Evolutionary conservation across 2,888 invertebrate species (phyloP), one percentile per base, ranked within the genome.

Genomic region (Agrotis exclamationis): DNA sequence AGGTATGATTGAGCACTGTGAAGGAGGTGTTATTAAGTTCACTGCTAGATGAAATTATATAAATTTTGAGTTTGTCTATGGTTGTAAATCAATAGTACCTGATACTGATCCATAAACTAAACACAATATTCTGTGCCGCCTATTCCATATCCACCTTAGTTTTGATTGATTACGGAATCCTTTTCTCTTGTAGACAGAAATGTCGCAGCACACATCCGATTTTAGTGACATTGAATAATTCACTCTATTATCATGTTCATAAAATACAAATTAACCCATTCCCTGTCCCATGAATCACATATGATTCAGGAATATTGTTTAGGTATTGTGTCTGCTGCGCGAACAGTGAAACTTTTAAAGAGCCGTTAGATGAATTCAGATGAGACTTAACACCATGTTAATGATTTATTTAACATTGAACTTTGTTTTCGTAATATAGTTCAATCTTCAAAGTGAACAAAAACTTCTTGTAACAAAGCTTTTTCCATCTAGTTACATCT

Each of bases 1-100:
- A 72, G 96, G 96, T 0, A 88, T 96, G 79, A 95, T 96, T 56
- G 96, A 96, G 73, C 95, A 95, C 79, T 90, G 94, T 76, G 95
- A 95, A 9, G 93, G 89, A 0, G 93, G 94, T 3, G 90, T 96
- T 4, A 93, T 92, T 18, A 95, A 91, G 75, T 95, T 96, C 83
- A 96, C 96, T 28, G 95, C 95, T 51, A 94, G 91, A 83, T 95
- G 91, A 93, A 6, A 71, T 16, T 33, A 16, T 3, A 3, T 28
- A 2, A 14, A 54, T 18, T 14, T 33, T 28, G 2, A 14, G 51
- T 18, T 14, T 33, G 11, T 6, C 64, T 59, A 56, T 64, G 22
- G 28, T 56, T 44, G 5, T 44, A 16, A 13, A 45, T 9, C 20
- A 50, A 39, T 50, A 56, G 57, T 66, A 73, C 72, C 48, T 73